Base-by-base conservation (phyloP, 2,888 invertebrate genomes). In the Agonum fuliginosum region DNA sequence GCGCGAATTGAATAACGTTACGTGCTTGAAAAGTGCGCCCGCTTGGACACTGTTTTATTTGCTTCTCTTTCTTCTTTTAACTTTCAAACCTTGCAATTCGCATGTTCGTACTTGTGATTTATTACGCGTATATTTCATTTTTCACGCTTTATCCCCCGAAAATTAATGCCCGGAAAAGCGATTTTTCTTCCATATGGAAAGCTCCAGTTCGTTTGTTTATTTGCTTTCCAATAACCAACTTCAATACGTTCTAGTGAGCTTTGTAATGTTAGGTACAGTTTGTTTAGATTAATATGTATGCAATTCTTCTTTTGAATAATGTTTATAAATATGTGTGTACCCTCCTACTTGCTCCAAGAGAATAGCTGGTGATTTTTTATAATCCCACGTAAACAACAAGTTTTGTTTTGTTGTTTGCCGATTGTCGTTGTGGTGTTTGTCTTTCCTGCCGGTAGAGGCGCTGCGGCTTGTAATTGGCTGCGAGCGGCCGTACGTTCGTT, bases 381-480 rank as follows among this genome's bases (percentile, higher is more conserved):
- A 70, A 27, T 37, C 70, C 70, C 46, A 70, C 70, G 27, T 27
- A 46, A 46, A 70, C 70, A 22, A 17, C 62, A 70, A 70, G 19
- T 46, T 70, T 70, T 70, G 70, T 46, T 46, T 70, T 70, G 70
- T 70, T 70, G 46, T 70, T 43, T 70, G 70, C 70, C 70, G 70
- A 70, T 70, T 62, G 62, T 43, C 19, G 73, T 73, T 19, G 43
- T 14, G 41, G 73, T 73, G 73, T 73, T 73, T 73, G 58, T 62
- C 58, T 73, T 73, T 41, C 43, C 73, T 73, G 73, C 58, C 65
- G 75, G 67, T 41, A 67, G 77, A 77, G 77, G 77, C 77, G 77
- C 69, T 77, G 77, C 77, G 24, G 54, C 41, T 70, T 54, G 77
- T 77, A 77, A 77, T 77, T 77, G 77, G 77, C 76, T 48, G 74